Conservation (phyloP, 2,113 vertebrate genomes). For the Hemibagrus wyckioides region DNA sequence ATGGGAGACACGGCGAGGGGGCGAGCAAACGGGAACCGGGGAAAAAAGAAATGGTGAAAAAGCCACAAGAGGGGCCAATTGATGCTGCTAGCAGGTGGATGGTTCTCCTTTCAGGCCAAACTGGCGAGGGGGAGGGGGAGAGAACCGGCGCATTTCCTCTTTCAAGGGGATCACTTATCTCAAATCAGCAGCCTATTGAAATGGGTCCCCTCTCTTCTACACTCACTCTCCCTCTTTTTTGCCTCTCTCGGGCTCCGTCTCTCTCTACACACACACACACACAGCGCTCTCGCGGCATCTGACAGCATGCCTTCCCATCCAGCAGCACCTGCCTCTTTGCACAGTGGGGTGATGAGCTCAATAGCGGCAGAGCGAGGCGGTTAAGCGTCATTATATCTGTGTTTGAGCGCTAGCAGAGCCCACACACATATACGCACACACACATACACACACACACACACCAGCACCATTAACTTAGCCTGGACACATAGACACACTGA, state of each 20-base stretch:
- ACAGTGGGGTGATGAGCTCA: constrained; percentile 61
- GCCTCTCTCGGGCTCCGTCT: constrained; percentile 28
- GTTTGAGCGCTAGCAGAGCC: constrained; percentile 43
- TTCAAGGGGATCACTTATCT: constrained; percentile 66
- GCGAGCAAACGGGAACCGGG: constrained; percentile 44
- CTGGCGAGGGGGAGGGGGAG: constrained; percentile 35
- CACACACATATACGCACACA: constrained; percentile 40
- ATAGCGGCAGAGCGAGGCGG: constrained; percentile 58
- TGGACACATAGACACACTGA: constrained; percentile 33
- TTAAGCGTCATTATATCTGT: constrained; percentile 61
- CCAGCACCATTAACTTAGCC: constrained; percentile 33
- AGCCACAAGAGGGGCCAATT: constrained; percentile 62
- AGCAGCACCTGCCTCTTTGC: constrained; percentile 62
- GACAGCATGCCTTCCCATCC: constrained; percentile 48
- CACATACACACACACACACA: constrained; percentile 29
- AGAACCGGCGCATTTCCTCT: constrained; percentile 59
- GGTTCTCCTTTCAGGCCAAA: constrained; percentile 59
- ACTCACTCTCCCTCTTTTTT: constrained; percentile 44
- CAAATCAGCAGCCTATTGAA: constrained; percentile 65
- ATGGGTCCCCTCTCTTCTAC: constrained; percentile 52
- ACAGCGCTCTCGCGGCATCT: constrained; percentile 30
- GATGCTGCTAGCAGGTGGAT: constrained; percentile 64
- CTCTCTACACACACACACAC: constrained; percentile 27
- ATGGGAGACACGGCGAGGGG: constrained; percentile 44
- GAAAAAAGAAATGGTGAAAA: constrained; percentile 55